Evolutionary conservation across 2,888 invertebrate species (phyloP).

Genomic region (Dicranocentrus wangi): DNA sequence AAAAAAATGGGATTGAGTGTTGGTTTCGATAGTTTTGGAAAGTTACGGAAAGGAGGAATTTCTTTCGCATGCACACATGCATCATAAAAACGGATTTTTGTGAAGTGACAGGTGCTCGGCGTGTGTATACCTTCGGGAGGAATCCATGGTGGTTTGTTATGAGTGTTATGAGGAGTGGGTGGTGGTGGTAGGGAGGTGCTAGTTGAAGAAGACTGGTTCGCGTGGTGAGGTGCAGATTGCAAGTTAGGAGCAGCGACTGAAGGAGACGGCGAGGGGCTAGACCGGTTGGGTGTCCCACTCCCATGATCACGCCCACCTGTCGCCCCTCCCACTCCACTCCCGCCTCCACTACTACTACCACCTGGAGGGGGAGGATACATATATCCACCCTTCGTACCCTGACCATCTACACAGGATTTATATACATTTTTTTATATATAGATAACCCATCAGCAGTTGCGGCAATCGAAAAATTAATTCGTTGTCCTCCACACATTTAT

Average conservation of each 20-base stretch:
- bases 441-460: background rate
- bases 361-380: conserved; percentile 73
- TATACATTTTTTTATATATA: conserved; percentile 13
- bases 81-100: background rate
- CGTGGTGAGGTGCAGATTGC: conserved; percentile 43
- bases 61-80: background rate
- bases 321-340: conserved; percentile 71
- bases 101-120: conserved; percentile 8
- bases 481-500: no score
- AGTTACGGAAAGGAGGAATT: no score
- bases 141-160: conserved; percentile 71
- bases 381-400: conserved; percentile 65
- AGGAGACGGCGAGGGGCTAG: conserved; percentile 71
- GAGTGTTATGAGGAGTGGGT: conserved; percentile 79
- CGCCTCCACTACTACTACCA: conserved; percentile 60
- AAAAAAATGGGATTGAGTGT: no score
- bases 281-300: conserved; percentile 71
- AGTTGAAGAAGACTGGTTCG: conserved; percentile 74
- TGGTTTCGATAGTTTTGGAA: no score
- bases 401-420: conserved; percentile 58
- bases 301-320: conserved; percentile 73
- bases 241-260: conserved; percentile 44
- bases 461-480: background rate
- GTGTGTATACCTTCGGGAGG: conserved; percentile 71
- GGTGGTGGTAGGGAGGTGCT: conserved; percentile 78